Evolutionary conservation across 2,797 vertebrate species (phyloP), one percentile per base, ranked within the genome.

Genomic region (Manis crassicaudata): DNA sequence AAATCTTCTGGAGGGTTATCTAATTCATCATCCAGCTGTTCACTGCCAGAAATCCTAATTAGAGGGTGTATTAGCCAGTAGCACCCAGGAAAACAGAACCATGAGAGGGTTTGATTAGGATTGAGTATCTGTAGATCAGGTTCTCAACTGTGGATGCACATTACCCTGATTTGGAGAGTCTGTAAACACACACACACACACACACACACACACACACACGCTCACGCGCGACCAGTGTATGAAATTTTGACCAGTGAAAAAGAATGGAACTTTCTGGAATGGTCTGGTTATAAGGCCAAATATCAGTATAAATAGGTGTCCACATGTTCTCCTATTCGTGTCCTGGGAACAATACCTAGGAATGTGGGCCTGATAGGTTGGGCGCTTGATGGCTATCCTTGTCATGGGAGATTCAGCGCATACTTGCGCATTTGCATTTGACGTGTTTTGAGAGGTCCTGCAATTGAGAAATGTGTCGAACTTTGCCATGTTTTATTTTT

Each of bases 11-110:
- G 87, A 93, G 63, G 40, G 40, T 90, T 83, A 72, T 62, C 37
- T 94, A 86, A 96, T 93, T 96, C 67, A 93, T 95, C 89, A 96
- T 73, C 75, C 65, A 93, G 75, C 89, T 96, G 89, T 88, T 97
- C 91, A 56, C 80, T 43, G 91, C 67, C 87, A 97, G 91, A 85
- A 92, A 96, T 91, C 35, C 65, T 85, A 88, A 76, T 89, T 94
- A 92, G 50, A 62, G 63, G 81, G 92, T 77, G 58, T 90, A 62
- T 89, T 90, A 81, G 83, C 40, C 70, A 90, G 54, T 37, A 12
- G 21, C 35, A 79, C 32, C 67, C 52, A 79, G 73, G 70, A 92
- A 80, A 92, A 70, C 21, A 72, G 62, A 89, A 91, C 73, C 29
- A 40, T 37, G 67, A 87, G 73, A 40, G n/a, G 27, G 17, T 29